Conservation (phyloP, 1,140 invertebrate species). For the Saccostrea glomerata region DNA sequence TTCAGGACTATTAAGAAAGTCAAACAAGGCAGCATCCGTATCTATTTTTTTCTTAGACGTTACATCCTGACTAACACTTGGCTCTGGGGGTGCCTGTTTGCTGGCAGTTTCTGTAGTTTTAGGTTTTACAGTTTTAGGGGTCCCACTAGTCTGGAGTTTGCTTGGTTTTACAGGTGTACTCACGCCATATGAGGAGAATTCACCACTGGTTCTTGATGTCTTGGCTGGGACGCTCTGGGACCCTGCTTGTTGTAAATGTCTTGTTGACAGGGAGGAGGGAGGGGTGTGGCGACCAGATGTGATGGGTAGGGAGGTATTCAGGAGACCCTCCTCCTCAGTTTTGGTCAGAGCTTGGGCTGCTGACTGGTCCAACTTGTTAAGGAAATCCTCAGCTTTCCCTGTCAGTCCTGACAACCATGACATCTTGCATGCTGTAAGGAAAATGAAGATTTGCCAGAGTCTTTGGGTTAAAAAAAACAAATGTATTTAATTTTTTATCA, state of each 20-base stretch:
- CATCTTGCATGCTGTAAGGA: conserved; percentile 80
- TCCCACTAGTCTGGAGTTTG: conserved; percentile 12
- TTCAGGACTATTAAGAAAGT: conserved; percentile 79
- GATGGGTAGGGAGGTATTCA: conserved; percentile 30
- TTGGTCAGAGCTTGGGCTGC: conserved; percentile 85
- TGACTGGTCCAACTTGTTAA: conserved; percentile 91
- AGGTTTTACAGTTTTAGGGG: conserved; percentile 37
- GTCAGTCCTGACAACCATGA: conserved; percentile 91
- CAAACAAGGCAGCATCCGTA: conserved; percentile 81
- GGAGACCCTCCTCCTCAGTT: conserved; percentile 42
- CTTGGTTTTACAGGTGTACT: conserved; percentile 54
- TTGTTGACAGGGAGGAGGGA: not conserved
- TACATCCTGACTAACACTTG: not conserved
- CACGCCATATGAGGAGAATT: conserved; percentile 55
- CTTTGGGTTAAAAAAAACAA: too few species aligned
- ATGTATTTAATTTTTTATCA: not conserved
- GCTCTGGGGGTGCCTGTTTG: not conserved
- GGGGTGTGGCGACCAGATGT: not conserved
- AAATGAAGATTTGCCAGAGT: not conserved
- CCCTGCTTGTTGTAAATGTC: conserved; percentile 31
- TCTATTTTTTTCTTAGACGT: conserved; percentile 69
- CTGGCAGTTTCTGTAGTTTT: not conserved
- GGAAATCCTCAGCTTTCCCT: conserved; percentile 89
- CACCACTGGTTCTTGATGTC: conserved; percentile 43
- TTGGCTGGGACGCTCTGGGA: conserved; percentile 67